Base-by-base conservation (phyloP, 1,140 invertebrate genomes). In the Drosophila lini region DNA sequence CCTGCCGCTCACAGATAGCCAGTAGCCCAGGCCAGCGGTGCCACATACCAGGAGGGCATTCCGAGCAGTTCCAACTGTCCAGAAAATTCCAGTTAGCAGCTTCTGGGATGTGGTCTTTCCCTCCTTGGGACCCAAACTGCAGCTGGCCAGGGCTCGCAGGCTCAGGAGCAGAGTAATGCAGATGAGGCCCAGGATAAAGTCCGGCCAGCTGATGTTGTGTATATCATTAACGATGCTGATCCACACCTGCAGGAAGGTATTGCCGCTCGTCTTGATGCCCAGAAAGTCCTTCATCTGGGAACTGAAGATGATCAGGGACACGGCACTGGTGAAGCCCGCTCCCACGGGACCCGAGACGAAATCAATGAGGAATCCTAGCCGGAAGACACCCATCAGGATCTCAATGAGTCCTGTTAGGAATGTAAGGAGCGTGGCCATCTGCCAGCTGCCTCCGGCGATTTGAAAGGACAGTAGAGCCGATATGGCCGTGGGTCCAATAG, bases 291-390 rank as follows among this genome's bases (percentile, higher is more conserved):
- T 98, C 32, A 98, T 93, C 94, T 99, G 98, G 1, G 97, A 97
- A 5, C 96, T 96, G 9, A 97, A 95, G 56, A 99, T 98, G 73
- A 98, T 97, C 25, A 99, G 93, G 22, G 98, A 97, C 10, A 98
- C 98, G 5, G 98, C 98, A 5, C 97, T 97, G 0, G 97, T 98
- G 91, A 98, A 99, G 6, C 97, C 97, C 3, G 96, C 98, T 15
- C 97, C 97, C 1, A 99, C 98, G 0, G 98, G 97, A 11, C 97
- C 96, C 0, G 97, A 98, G 1, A 99, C 97, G 91, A 98, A 99
- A 92, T 98, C 97, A 38, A 98, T 97, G 15, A 99, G 93, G 92
- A 99, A 98, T 48, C 98, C 97, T 58, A 98, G 93, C 40, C 97
- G 97, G 32, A 98, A 94, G 11, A 98, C 83, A 1, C 97, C 97